Conservation (phyloP, 1,140 invertebrate species). For the Platyura marginata region DNA sequence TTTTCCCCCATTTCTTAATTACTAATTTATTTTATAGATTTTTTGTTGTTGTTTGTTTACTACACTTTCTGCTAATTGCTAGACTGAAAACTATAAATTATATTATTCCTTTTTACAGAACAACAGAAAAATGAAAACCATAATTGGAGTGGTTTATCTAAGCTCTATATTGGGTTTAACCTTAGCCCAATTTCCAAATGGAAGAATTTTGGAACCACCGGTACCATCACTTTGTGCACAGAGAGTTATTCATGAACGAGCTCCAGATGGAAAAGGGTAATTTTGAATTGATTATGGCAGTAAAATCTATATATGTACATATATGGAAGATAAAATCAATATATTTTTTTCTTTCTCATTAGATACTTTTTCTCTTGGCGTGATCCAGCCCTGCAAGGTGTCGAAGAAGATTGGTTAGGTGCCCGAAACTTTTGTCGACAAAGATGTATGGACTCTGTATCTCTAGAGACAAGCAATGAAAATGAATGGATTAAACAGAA, state of each 20-base stretch:
- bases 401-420: slow-evolving; percentile 62
- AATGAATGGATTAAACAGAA: slow-evolving; percentile 65
- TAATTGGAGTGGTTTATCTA: slow-evolving; percentile 23
- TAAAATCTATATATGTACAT: neutral
- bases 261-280: slow-evolving; percentile 32
- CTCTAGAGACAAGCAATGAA: slow-evolving; percentile 58
- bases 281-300: neutral
- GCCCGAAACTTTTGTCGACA: slow-evolving; percentile 65
- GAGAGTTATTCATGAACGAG: slow-evolving; percentile 42
- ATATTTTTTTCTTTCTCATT: neutral
- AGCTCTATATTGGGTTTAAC: slow-evolving; percentile 27
- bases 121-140: slow-evolving; percentile 24
- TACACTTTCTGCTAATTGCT: no score
- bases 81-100: no score
- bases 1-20: neutral
- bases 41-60: no score
- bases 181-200: slow-evolving; percentile 44
- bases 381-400: slow-evolving; percentile 44
- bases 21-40: neutral
- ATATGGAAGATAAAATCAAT: neutral
- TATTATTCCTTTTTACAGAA: neutral
- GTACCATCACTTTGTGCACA: slow-evolving; percentile 51
- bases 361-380: slow-evolving; percentile 76
- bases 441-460: slow-evolving; percentile 71
- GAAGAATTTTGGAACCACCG: slow-evolving; percentile 50